Base-by-base conservation (phyloP, 2,113 vertebrate species). In the Archilochus colubris region DNA sequence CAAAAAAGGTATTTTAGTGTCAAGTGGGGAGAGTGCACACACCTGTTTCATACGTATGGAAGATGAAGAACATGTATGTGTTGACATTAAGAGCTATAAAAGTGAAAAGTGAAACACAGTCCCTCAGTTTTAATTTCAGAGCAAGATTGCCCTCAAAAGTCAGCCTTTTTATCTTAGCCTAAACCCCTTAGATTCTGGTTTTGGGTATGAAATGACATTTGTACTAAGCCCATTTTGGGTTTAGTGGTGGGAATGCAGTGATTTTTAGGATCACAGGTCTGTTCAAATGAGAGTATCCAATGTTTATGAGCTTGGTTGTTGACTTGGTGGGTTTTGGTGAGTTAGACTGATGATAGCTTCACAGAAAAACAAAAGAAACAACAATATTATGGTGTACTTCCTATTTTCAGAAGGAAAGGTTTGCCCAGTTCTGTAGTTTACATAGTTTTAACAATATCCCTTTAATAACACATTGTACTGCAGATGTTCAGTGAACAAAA, bases 401-500 rank as follows among this genome's bases (percentile, higher is more conserved):
- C 73, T 95, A 53, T 91, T 90, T 88, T 73, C 82, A 86, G 78
- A 83, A 66, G 33, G 76, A 91, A 84, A 72, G 43, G 25, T 2
- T 38, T 89, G 18, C 54, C 85, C 51, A 40, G 28, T 59, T 55
- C 59, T 80, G n/a, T 43, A 58, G 67, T 74, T 86, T 74, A 88
- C 33, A 51, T 8, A 61, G 21, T 69, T 95, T 88, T 59, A 86
- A 94, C 76, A 91, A 86, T 93, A 88, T 59, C 18, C 46, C 25
- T 90, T 77, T 89, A 91, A 93, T 86, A 88, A 88, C 62, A 73
- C 51, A 94, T 80, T 79, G 79, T 95, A 55, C 72, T 83, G 86
- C 90, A 95, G 88, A 81, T 95, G 96, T 81, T 74, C 62, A 64
- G 31, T 79, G 82, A 94, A 94, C 72, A 88, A 93, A 95, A 94